These are phyloP conservation scores for Echiichthys vipera DNA, from an alignment of 2,797 vertebrate species.

Conservation along the genomic window DNA sequence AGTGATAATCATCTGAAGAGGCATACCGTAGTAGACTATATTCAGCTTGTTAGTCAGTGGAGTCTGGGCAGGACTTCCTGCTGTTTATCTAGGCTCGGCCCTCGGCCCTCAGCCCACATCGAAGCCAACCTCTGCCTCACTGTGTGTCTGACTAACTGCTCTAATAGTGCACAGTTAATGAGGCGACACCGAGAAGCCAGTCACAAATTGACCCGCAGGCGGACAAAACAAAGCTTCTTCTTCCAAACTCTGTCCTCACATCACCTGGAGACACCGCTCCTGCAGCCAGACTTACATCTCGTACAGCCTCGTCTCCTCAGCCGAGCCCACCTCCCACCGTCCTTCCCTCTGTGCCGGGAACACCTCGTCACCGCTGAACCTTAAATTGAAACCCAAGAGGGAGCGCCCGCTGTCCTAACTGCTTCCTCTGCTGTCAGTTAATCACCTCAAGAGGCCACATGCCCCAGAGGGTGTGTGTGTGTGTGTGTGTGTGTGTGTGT, in stretches of 20 bases:
- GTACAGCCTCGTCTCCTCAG: neutral
- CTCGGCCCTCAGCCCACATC: conserved; percentile 29
- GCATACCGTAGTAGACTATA: neutral
- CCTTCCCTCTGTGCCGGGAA: neutral
- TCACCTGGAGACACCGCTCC: conserved; percentile 10
- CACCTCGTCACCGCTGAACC: neutral
- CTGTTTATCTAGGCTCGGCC: conserved; percentile 42
- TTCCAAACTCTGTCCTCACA: neutral
- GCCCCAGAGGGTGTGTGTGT: neutral
- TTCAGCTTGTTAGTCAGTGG: conserved; percentile 41
- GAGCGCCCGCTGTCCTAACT: conserved; percentile 37
- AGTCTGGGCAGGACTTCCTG: conserved; percentile 62
- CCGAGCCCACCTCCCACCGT: neutral
- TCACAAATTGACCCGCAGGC: neutral
- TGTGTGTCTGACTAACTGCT: conserved; percentile 38
- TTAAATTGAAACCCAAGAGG: conserved; percentile 40
- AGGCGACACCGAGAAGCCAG: conserved; percentile 17
- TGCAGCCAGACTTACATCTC: no score
- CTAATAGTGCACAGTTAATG: conserved; percentile 32
- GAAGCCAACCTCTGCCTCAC: conserved; percentile 20
- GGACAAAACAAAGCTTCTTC: neutral
- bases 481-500: conserved; percentile 13
- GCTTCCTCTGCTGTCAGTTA: conserved; percentile 30
- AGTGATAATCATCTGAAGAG: conserved; percentile 30
- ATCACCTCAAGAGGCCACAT: conserved; percentile 22